Evolutionary conservation across 2,888 invertebrate species (phyloP).

Genomic region (Idaea straminata): DNA sequence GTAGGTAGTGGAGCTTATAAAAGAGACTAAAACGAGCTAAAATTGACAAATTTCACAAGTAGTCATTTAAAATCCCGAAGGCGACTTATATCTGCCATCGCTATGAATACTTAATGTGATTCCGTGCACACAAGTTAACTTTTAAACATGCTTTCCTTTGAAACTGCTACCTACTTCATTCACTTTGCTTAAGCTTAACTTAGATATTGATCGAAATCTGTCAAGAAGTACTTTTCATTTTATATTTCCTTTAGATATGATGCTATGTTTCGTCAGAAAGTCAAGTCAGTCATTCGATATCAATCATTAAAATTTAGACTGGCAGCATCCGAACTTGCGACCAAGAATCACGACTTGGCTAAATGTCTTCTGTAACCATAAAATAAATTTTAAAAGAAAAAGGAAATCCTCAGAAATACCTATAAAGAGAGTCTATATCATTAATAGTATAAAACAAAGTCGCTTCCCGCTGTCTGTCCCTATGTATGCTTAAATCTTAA

Average conservation of each 20-base stretch:
- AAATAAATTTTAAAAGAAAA: too few species aligned
- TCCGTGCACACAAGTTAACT: slow-evolving; percentile 29
- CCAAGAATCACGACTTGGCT: too few species aligned
- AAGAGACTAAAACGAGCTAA: slow-evolving; percentile 17
- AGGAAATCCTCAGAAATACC: too few species aligned
- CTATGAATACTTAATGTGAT: slow-evolving; percentile 39
- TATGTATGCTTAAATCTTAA: too few species aligned
- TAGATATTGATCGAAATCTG: neutral
- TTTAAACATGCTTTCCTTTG: slow-evolving; percentile 14
- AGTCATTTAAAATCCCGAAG: slow-evolving; percentile 25
- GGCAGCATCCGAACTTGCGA: too few species aligned
- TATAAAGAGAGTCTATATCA: too few species aligned
- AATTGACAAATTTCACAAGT: slow-evolving; percentile 33
- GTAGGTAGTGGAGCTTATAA: slow-evolving; percentile 5
- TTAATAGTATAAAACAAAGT: too few species aligned
- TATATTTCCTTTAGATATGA: neutral
- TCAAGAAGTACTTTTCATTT: neutral
- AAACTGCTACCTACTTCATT: slow-evolving; percentile 3
- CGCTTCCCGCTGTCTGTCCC: too few species aligned
- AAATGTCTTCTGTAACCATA: too few species aligned
- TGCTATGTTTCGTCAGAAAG: neutral
- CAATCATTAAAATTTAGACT: too few species aligned
- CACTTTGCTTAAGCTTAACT: slow-evolving; percentile 3
- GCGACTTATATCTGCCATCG: slow-evolving; percentile 31
- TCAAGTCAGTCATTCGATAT: too few species aligned